These are phyloP conservation scores for Numenius phaeopus DNA, from an alignment of 2,797 vertebrate species.

Conservation along the genomic window DNA sequence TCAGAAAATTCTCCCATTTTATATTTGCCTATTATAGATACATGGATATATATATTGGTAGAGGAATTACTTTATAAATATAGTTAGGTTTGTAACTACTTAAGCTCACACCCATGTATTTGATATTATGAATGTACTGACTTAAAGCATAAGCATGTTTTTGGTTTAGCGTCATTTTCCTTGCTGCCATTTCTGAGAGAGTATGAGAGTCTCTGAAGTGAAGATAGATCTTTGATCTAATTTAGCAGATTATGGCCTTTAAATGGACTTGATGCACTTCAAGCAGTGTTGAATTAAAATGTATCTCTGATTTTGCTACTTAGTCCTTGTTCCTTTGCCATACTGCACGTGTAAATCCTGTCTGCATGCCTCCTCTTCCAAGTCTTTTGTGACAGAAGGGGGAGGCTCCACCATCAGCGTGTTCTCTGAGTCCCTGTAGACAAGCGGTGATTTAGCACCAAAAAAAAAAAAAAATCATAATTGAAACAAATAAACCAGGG, in stretches of 20 bases:
- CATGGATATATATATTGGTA: not conserved
- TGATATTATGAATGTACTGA: not conserved
- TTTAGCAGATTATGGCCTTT: not conserved
- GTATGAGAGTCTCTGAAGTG: not conserved
- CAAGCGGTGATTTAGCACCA: not conserved
- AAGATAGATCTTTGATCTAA: not conserved
- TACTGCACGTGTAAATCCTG: not conserved
- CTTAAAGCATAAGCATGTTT: not conserved
- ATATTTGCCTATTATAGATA: not conserved
- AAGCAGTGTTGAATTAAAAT: not conserved
- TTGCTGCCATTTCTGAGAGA: not conserved
- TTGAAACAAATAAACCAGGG: not conserved
- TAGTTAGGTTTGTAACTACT: not conserved
- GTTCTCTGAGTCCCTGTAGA: not conserved
- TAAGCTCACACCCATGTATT: not conserved
- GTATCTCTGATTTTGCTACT: not conserved
- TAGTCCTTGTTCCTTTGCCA: not conserved
- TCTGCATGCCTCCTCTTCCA: accelerated
- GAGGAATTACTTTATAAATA: not conserved
- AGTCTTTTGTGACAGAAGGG: not conserved
- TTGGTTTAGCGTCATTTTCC: not conserved
- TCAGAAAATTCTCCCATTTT: not conserved
- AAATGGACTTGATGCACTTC: not conserved
- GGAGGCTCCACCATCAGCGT: not conserved
- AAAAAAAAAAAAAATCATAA: not conserved